phyloP scores from a whole-genome alignment of 37 sponge, comb jelly and placozoan species.

The Lycopodina hypogea region DNA sequence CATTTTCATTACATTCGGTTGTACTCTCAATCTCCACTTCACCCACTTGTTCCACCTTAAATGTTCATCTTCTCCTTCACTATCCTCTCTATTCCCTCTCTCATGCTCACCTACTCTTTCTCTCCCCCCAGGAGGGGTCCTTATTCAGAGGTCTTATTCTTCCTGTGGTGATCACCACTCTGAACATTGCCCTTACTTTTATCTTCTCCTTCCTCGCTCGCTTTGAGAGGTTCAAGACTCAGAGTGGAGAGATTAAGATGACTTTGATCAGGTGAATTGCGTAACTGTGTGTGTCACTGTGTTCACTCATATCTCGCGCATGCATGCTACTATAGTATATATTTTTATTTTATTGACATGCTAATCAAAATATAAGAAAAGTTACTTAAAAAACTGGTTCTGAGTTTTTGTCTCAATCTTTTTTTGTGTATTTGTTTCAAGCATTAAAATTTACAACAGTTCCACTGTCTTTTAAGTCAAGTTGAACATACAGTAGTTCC shows the following conservation, averaged over 20 bases:
- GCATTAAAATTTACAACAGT: too few species aligned
- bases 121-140: background rate
- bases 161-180: slow-evolving; percentile 52
- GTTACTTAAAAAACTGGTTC: background rate
- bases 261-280: slow-evolving; percentile 62
- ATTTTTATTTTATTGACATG: background rate
- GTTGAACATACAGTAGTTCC: too few species aligned
- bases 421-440: too few species aligned
- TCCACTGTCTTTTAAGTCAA: too few species aligned
- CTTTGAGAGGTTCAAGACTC: slow-evolving; percentile 79
- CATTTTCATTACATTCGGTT: background rate
- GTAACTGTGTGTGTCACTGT: background rate
- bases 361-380: background rate
- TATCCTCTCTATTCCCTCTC: too few species aligned
- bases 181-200: slow-evolving; percentile 69
- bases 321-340: background rate
- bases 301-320: background rate
- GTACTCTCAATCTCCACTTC: too few species aligned
- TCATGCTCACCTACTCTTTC: too few species aligned
- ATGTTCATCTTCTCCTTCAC: too few species aligned
- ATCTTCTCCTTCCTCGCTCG: slow-evolving; percentile 74
- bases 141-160: slow-evolving; percentile 46
- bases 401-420: too few species aligned
- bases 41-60: too few species aligned
- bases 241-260: slow-evolving; percentile 71